phyloP scores from a whole-genome alignment of 1,140 invertebrate species.

The Diprion similis region DNA sequence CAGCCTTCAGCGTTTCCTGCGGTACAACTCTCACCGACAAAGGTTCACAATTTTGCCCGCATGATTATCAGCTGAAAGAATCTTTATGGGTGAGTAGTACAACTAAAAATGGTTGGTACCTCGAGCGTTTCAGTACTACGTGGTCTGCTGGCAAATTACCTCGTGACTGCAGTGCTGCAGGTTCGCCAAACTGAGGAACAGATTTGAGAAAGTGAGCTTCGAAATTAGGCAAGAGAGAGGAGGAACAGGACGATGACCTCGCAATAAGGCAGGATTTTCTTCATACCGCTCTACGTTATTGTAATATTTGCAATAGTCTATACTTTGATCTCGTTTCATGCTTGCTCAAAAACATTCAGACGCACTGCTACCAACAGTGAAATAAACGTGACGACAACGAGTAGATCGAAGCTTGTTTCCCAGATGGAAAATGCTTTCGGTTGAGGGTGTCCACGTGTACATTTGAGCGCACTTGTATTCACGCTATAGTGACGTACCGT shows the following conservation, averaged over 20 bases:
- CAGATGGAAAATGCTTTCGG: no score
- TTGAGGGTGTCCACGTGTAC: no score
- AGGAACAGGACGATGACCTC: not conserved
- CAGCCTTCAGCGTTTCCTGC: not conserved
- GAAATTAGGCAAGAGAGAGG: not conserved
- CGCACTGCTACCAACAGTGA: no score
- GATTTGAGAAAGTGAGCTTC: not conserved
- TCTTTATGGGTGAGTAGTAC: constrained; percentile 47
- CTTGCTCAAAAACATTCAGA: no score
- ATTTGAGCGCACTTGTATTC: no score
- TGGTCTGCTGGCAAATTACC: constrained; percentile 9
- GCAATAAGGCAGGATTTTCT: not conserved
- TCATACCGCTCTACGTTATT: not conserved
- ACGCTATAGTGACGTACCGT: no score
- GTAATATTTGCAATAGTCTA: no score
- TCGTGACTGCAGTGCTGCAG: not conserved
- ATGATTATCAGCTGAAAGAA: constrained; percentile 46
- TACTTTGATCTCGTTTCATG: no score
- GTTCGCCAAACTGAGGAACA: not conserved
- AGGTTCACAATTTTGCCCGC: constrained; percentile 42
- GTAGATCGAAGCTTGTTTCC: no score
- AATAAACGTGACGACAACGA: no score
- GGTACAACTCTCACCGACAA: constrained; percentile 31
- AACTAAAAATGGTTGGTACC: constrained; percentile 40
- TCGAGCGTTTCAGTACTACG: constrained; percentile 34